A percentile compares a stretch with the other conserved stretches of the same genome.
Evolutionary conservation across 1,140 invertebrate species (phyloP).

Genomic region (Pseudobourletiella spinata): DNA sequence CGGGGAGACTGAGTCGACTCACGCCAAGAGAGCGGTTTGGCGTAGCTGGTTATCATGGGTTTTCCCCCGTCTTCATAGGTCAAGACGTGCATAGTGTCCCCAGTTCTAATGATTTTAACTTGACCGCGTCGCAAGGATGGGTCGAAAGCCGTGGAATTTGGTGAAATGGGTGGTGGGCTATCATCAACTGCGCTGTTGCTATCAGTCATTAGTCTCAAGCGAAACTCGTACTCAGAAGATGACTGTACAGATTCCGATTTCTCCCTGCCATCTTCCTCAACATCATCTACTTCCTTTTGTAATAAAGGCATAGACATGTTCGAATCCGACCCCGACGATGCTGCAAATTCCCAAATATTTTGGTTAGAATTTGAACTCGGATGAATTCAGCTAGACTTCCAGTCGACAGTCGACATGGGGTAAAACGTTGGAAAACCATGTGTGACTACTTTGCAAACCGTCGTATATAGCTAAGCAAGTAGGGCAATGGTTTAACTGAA

Average conservation of each 20-base stretch:
- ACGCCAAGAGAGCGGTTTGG: neutral
- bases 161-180: neutral
- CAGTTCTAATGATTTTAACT: neutral
- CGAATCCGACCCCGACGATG: neutral
- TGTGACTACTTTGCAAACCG: too few species aligned
- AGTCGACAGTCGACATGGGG: too few species aligned
- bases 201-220: neutral
- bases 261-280: neutral
- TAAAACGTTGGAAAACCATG: too few species aligned
- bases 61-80: neutral
- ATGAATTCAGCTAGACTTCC: too few species aligned
- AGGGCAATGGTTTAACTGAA: too few species aligned
- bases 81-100: neutral
- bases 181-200: too few species aligned
- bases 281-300: neutral
- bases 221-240: neutral
- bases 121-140: neutral
- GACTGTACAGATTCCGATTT: neutral
- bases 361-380: too few species aligned
- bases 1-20: neutral
- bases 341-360: too few species aligned
- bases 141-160: neutral
- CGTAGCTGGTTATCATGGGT: neutral
- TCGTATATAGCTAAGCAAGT: too few species aligned
- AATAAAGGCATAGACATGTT: neutral